Evolutionary conservation across 1,140 invertebrate genomes (phyloP).

Genomic region (Ceratosolen fusciceps): DNA sequence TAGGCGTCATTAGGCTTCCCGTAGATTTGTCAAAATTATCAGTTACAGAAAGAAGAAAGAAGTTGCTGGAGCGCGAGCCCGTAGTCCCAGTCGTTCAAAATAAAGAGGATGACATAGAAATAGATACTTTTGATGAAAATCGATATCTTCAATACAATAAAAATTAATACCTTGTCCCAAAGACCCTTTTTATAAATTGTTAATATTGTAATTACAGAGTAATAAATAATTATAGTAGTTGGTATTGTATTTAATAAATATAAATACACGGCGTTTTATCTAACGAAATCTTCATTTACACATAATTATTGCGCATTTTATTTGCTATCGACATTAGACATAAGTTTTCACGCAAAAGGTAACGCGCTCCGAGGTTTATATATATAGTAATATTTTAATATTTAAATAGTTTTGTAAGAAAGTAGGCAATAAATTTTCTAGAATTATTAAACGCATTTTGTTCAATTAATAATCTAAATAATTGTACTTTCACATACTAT

Average conservation of each 20-base stretch:
- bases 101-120: conserved; percentile 79
- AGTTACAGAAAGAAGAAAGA: conserved; percentile 78
- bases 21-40: conserved; percentile 79
- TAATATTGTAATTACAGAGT: not conserved
- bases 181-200: not conserved
- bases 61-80: conserved; percentile 74
- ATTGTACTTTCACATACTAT: no score
- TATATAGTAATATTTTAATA: no score
- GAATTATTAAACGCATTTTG: no score
- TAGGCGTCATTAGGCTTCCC: conserved; percentile 88
- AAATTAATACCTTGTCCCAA: not conserved
- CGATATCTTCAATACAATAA: conserved; percentile 83
- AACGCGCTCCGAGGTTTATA: no score
- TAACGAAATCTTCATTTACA: no score
- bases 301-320: no score
- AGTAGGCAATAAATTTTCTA: no score
- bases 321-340: no score
- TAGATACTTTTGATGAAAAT: conserved; percentile 81
- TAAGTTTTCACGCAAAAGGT: no score
- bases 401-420: no score
- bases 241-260: not conserved
- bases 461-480: no score
- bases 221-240: not conserved
- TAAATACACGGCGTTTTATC: not conserved
- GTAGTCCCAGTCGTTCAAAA: conserved; percentile 83